These are phyloP conservation scores for Sceliomorpha sp. DNA, from an alignment of 2,888 invertebrate genomes.

Conservation along the genomic window DNA sequence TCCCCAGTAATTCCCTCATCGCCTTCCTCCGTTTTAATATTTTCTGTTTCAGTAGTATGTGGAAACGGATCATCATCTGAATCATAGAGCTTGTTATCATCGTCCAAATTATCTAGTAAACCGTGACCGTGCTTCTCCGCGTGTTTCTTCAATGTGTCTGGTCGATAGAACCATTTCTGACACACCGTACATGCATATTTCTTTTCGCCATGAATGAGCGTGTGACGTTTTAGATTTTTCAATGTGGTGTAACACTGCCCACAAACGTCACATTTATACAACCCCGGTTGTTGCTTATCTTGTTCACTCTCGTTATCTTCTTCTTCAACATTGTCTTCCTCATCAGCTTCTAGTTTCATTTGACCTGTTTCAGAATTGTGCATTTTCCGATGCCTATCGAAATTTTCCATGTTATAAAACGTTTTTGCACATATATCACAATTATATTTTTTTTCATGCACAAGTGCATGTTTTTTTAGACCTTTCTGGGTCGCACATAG, in stretches of 20 bases:
- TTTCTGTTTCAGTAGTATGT: constrained; percentile 36
- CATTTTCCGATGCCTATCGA: constrained; percentile 68
- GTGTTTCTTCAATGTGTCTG: constrained; percentile 77
- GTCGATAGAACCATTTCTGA: constrained; percentile 78
- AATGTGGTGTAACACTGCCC: constrained; percentile 75
- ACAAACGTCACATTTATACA: constrained; percentile 76
- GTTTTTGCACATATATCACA: constrained; percentile 72
- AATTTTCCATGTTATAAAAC: constrained; percentile 72
- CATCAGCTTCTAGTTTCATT: constrained; percentile 16
- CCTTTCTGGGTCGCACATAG: constrained; percentile 73
- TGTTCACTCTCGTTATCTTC: constrained; percentile 55
- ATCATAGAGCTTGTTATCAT: constrained; percentile 76
- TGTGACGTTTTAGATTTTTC: constrained; percentile 74
- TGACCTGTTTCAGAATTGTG: too few species aligned
- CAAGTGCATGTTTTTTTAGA: constrained; percentile 72
- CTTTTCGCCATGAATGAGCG: constrained; percentile 77
- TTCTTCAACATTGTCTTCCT: constrained; percentile 52
- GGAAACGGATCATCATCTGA: constrained; percentile 72
- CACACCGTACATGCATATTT: constrained; percentile 78
- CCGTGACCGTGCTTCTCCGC: constrained; percentile 78
- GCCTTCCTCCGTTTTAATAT: constrained; percentile 64
- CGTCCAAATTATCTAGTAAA: constrained; percentile 73
- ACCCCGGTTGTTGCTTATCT: constrained; percentile 67
- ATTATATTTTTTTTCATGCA: constrained; percentile 74
- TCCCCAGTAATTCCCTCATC: constrained; percentile 67